Base-by-base conservation (phyloP, 2,888 invertebrate genomes). In the Chromoteleia sp. region DNA sequence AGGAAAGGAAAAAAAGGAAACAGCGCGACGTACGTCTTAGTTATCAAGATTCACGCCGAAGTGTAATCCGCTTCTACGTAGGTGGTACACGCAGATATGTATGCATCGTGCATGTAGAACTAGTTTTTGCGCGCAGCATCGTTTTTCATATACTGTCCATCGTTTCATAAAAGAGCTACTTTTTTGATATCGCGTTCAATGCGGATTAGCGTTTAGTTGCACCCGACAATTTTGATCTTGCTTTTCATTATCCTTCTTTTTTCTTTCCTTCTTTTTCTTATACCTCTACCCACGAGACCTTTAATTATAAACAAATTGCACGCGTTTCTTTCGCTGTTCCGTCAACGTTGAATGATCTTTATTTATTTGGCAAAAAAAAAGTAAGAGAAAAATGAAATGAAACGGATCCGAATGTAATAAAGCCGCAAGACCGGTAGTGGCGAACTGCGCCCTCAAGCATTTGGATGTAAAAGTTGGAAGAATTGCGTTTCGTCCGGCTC, bases 21-120 rank as follows among this genome's bases (percentile, higher is more conserved):
- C 61, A 61, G 71, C 29, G 71, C 76, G 78, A 76, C 75, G 83
- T 78, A 78, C 83, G 74, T 81, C 80, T 81, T 52, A 65, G 75
- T 83, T 83, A 83, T 83, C 83, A 83, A 83, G 83, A 83, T 83
- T 81, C 83, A 81, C 73, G 77, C 68, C 79, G 68, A 78, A 78
- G 83, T 58, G 83, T 75, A 81, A 83, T 83, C 76, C 77, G 45
- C 59, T 54, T 79, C 81, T 67, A 82, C 79, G 82, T 84, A 75
- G 84, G 84, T 81, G 76, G 83, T 71, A 82, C 80, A 74, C 61
- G 68, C 70, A 59, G 67, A 76, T 59, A 61, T 58, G 70, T 65
- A 65, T 73, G 61, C 77, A 63, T 39, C 71, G 56, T 58, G 65
- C 52, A 71, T 48, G 75, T 52, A 71, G 70, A 71, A 81, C 80